phyloP scores from a whole-genome alignment of 2,797 vertebrate species.

The Halcyon chelicuti region DNA sequence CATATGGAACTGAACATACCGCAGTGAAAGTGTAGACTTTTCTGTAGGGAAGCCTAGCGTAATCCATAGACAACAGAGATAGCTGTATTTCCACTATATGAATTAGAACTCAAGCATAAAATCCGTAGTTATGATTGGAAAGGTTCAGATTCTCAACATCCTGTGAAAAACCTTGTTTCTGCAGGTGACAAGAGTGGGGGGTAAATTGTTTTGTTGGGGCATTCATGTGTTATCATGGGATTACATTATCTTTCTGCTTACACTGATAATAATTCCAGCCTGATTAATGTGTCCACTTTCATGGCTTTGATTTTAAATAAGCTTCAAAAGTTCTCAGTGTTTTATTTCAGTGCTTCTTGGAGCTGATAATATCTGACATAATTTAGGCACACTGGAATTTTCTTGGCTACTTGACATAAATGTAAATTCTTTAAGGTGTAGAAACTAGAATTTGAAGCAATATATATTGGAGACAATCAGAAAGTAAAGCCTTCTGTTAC shows the following conservation, averaged over 20 bases:
- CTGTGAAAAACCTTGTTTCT: background rate
- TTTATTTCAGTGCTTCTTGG: slow-evolving; percentile 58
- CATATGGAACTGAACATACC: background rate
- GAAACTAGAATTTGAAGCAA: slow-evolving; percentile 42
- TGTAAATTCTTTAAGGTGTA: slow-evolving; percentile 39
- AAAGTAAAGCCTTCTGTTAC: background rate
- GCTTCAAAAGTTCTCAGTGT: slow-evolving; percentile 37
- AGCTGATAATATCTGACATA: slow-evolving; percentile 40
- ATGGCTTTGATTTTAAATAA: slow-evolving; percentile 46
- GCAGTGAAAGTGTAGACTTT: background rate
- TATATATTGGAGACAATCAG: background rate
- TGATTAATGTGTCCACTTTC: slow-evolving; percentile 62
- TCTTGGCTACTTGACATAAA: slow-evolving; percentile 40
- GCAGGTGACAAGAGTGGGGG: background rate
- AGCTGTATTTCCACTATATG: background rate
- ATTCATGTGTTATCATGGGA: slow-evolving; percentile 16
- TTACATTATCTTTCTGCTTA: slow-evolving; percentile 30
- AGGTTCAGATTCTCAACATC: background rate
- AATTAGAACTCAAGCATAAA: background rate
- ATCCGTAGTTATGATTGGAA: background rate
- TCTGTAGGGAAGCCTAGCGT: background rate
- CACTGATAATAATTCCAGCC: slow-evolving; percentile 27
- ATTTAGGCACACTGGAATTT: slow-evolving; percentile 21
- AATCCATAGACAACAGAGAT: background rate
- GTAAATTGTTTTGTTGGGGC: background rate